Conservation (phyloP, 1,140 invertebrate genomes). For the Druon quercuslanigerum region DNA sequence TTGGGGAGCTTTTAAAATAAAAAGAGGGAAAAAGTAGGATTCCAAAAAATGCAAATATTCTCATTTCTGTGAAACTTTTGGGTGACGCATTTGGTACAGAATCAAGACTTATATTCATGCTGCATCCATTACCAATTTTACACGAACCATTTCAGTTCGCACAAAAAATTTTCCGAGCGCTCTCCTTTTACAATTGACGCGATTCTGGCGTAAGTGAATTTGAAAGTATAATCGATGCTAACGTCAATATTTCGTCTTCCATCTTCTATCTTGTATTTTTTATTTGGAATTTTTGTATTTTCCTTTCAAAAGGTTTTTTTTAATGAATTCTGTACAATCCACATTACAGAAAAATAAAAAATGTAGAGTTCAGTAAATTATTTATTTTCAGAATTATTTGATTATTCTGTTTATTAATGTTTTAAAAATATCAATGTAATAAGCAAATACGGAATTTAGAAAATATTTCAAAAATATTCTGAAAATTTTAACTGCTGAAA, state of each 20-base stretch:
- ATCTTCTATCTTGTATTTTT: background rate
- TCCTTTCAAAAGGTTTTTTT: background rate
- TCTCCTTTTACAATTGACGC: conserved; percentile 56
- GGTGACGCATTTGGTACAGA: conserved; percentile 42
- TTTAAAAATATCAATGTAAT: too few relatives aligned
- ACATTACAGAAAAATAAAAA: too few relatives aligned
- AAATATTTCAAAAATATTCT: too few relatives aligned
- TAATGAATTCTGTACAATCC: background rate
- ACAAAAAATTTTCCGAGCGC: conserved; percentile 50
- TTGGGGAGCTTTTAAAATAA: too few relatives aligned
- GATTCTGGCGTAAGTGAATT: conserved; percentile 55
- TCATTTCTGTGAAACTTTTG: background rate
- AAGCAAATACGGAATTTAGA: too few relatives aligned
- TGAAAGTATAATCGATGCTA: conserved; percentile 65
- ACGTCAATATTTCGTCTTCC: conserved; percentile 13
- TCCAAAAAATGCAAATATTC: conserved; percentile 2
- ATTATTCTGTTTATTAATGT: too few relatives aligned
- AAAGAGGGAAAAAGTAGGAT: background rate
- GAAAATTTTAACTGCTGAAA: too few relatives aligned
- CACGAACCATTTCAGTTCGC: conserved; percentile 63
- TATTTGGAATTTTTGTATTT: conserved; percentile 19
- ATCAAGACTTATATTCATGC: conserved; percentile 45
- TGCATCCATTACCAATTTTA: conserved; percentile 65
- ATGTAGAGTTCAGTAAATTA: too few relatives aligned
- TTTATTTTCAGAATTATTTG: too few relatives aligned